These are phyloP conservation scores for Zaprionus taronus DNA, from an alignment of 1,140 invertebrate species.

Conservation along the genomic window DNA sequence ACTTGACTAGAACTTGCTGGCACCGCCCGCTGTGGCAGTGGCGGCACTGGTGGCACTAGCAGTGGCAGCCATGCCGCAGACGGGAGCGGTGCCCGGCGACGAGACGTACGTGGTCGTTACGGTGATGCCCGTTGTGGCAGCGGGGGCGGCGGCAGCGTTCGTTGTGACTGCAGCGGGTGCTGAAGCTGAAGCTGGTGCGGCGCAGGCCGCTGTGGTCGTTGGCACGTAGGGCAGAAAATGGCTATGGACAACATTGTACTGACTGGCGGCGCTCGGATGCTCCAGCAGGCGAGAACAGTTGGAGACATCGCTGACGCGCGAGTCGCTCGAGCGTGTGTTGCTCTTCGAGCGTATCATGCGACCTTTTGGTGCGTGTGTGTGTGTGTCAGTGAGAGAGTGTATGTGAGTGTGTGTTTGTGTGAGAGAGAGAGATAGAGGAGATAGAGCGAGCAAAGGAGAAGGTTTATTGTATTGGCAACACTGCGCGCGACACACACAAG, in stretches of 20 bases:
- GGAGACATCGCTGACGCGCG: constrained; percentile 81
- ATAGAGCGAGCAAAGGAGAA: constrained; percentile 35
- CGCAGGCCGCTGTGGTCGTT: constrained; percentile 55
- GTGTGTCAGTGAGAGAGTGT: not conserved
- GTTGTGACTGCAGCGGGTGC: constrained; percentile 40
- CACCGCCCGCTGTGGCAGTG: not conserved
- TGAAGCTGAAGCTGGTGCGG: constrained; percentile 22
- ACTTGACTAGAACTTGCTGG: constrained; percentile 73
- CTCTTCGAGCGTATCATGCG: constrained; percentile 84
- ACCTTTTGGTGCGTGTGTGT: constrained; percentile 57
- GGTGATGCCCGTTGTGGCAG: constrained; percentile 30
- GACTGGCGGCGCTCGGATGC: constrained; percentile 75
- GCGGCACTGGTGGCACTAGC: not conserved
- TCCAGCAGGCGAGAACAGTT: constrained; percentile 81
- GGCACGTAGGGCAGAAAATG: constrained; percentile 77
- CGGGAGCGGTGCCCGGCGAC: constrained; percentile 59
- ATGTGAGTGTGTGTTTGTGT: not conserved
- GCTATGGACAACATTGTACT: constrained; percentile 71
- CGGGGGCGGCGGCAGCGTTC: constrained; percentile 50
- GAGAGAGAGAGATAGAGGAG: not conserved
- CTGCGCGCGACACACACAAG: constrained; percentile 44
- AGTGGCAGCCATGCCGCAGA: constrained; percentile 57
- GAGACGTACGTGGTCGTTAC: constrained; percentile 68
- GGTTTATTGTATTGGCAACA: constrained; percentile 36
- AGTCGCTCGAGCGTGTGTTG: constrained; percentile 83